These are phyloP conservation scores for Orthonyx spaldingii DNA, from an alignment of 2,113 vertebrate genomes.

Conservation along the genomic window DNA sequence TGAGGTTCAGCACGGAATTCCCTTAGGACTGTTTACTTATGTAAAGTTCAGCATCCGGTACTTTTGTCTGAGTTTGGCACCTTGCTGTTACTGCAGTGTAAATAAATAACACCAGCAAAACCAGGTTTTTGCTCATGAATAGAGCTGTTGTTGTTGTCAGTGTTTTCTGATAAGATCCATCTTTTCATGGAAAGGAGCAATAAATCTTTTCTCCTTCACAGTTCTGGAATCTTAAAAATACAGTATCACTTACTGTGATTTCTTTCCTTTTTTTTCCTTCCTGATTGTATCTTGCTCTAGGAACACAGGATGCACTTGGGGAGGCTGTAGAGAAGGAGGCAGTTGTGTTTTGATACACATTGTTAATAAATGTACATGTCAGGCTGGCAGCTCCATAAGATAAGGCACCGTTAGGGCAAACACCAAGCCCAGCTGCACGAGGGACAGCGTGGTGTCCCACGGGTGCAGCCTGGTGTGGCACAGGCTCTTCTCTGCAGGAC, in stretches of 20 bases:
- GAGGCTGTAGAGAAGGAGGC: not conserved
- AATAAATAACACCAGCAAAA: not conserved
- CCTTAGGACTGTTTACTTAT: not conserved
- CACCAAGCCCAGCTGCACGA: not conserved
- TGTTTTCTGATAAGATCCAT: not conserved
- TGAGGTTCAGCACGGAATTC: not conserved
- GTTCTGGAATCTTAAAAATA: not conserved
- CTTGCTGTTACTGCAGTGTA: not conserved
- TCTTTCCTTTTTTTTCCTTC: not conserved
- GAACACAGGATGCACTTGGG: not conserved
- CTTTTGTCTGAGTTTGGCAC: not conserved
- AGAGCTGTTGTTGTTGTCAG: not conserved
- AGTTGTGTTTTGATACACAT: not conserved
- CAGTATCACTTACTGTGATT: not conserved
- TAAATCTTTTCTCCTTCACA: not conserved
- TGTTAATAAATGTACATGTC: not conserved
- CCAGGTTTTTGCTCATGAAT: not conserved
- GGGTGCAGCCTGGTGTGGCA: not conserved
- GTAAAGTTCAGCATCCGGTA: not conserved
- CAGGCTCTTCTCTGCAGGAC: not conserved
- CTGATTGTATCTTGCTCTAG: not conserved
- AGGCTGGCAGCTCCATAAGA: not conserved
- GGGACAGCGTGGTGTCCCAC: not conserved
- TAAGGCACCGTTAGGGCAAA: not conserved
- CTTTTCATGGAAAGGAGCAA: not conserved